Evolutionary conservation across 2,113 vertebrate genomes (phyloP).

Genomic region (Oxyura jamaicensis): DNA sequence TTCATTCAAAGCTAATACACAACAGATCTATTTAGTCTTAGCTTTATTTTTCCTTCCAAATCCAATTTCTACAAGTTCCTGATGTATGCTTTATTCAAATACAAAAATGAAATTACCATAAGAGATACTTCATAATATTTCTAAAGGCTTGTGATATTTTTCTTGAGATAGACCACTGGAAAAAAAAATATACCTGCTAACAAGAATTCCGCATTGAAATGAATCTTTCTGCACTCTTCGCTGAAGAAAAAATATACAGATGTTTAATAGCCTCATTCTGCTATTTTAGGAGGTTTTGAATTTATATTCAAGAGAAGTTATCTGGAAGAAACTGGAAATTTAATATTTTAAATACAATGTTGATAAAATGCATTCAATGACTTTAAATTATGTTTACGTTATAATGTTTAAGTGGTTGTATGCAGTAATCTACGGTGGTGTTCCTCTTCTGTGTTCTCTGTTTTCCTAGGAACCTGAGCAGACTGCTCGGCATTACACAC

Average conservation of each 20-base stretch:
- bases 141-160: not conserved
- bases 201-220: not conserved
- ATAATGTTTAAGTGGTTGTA: constrained; percentile 65
- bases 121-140: not conserved
- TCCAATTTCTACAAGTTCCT: not conserved
- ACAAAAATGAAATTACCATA: not conserved
- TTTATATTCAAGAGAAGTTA: constrained; percentile 6
- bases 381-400: constrained; percentile 70
- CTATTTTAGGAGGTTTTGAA: not conserved
- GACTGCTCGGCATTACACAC: constrained; percentile 19
- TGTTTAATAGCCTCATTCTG: not conserved
- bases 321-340: constrained; percentile 72
- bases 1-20: not conserved
- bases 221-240: not conserved
- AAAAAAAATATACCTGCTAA: not conserved
- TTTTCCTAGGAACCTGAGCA: constrained; percentile 56
- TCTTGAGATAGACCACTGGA: not conserved
- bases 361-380: constrained; percentile 21
- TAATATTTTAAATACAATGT: constrained; percentile 29
- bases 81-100: constrained; percentile 17
- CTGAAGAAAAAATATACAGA: not conserved
- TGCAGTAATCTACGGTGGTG: constrained; percentile 36
- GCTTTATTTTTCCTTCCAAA: not conserved
- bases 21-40: constrained; percentile 4
- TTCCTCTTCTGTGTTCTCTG: constrained; percentile 50